Conservation (phyloP, 2,888 invertebrate genomes). For the Malthinus seriepunctatus region DNA sequence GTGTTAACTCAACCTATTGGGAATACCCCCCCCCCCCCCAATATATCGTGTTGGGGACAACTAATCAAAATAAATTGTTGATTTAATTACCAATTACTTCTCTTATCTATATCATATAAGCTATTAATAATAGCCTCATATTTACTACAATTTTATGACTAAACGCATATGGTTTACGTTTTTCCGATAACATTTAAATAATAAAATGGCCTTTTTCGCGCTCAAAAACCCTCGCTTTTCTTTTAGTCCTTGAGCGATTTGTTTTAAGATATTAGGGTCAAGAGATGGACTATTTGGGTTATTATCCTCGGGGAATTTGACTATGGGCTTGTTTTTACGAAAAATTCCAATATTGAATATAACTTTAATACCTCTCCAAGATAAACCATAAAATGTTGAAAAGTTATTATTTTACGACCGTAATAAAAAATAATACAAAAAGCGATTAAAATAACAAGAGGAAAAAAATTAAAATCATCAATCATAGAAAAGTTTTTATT, state of each 20-base stretch:
- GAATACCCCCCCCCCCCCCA: constrained; percentile 19
- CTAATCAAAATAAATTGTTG: constrained; percentile 18
- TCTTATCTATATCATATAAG: constrained; percentile 6
- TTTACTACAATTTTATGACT: constrained; percentile 4
- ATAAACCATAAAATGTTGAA: no score
- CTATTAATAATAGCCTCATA: constrained; percentile 4
- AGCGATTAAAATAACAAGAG: no score
- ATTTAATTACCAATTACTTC: constrained; percentile 9
- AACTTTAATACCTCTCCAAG: neutral
- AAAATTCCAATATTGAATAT: constrained; percentile 4
- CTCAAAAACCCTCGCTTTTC: no score
- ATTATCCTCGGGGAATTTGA: constrained; percentile 3
- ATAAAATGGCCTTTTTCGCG: neutral
- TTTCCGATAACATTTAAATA: constrained; percentile 3
- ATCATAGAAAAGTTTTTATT: no score
- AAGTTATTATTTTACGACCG: no score
- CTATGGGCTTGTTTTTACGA: neutral
- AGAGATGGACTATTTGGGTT: constrained; percentile 1
- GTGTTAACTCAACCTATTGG: constrained; percentile 16
- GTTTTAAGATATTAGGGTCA: constrained; percentile 2
- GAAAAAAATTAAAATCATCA: no score
- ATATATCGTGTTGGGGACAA: constrained; percentile 18
- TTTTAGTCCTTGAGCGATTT: neutral
- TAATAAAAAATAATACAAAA: no score
- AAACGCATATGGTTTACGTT: neutral